phyloP scores from a whole-genome alignment of 92 coral and sea anemone species.

The Montipora capitata region DNA sequence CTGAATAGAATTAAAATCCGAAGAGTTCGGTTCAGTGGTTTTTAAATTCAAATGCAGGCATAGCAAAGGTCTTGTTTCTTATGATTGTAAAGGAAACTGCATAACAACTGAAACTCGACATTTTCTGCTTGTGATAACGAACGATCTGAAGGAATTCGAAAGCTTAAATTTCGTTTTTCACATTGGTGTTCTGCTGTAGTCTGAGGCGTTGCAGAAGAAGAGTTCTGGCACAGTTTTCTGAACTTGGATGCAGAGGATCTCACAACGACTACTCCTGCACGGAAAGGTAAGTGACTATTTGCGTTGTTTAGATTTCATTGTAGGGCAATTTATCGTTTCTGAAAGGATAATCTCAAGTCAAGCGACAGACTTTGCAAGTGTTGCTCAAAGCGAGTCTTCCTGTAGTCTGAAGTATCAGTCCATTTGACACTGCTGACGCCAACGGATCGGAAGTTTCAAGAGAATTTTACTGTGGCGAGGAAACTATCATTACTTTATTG shows the following conservation, averaged over 20 bases:
- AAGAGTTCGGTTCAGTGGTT: conserved; percentile 13
- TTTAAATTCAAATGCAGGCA: conserved; percentile 12
- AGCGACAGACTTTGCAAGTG: background rate
- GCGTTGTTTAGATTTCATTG: background rate
- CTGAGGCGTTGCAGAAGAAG: conserved; percentile 46
- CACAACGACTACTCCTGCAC: background rate
- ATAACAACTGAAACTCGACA: too few species aligned
- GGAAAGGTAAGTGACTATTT: conserved; percentile 30
- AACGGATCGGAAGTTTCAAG: conserved; percentile 32
- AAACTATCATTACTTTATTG: background rate
- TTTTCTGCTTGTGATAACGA: background rate
- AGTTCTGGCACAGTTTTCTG: conserved; percentile 18
- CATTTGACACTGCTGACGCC: conserved; percentile 18
- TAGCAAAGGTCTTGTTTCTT: background rate
- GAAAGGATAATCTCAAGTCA: background rate
- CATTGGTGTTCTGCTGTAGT: background rate
- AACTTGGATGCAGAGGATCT: conserved; percentile 27
- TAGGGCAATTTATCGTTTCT: background rate
- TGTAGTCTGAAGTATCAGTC: background rate
- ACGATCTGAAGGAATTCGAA: background rate
- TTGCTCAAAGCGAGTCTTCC: background rate
- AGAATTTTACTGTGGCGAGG: background rate
- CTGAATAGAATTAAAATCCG: conserved; percentile 8
- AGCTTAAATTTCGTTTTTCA: background rate
- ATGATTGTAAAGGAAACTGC: background rate